Evolutionary conservation across 1,140 invertebrate genomes (phyloP).

Genomic region (Caerostris darwini): DNA sequence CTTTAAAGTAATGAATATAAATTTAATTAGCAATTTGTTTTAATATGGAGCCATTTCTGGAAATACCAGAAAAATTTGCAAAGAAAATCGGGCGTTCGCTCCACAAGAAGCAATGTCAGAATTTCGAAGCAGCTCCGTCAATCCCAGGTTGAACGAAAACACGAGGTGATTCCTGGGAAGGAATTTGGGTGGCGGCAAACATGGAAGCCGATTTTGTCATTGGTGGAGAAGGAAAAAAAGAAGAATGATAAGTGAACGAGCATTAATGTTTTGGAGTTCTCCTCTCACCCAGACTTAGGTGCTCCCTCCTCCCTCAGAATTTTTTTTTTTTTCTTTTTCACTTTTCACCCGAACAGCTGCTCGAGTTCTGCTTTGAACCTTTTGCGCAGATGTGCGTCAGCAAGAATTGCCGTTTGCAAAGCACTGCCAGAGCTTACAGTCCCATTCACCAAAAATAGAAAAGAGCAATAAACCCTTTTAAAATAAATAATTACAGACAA

Average conservation of each 20-base stretch:
- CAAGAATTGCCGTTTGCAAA: constrained; percentile 16
- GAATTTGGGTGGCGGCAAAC: background rate
- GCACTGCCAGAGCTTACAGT: background rate
- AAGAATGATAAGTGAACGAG: constrained; percentile 40
- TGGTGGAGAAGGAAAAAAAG: constrained; percentile 43
- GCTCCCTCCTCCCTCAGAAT: background rate
- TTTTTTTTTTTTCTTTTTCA: background rate
- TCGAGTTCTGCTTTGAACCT: constrained; percentile 23
- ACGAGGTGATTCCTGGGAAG: constrained; percentile 42
- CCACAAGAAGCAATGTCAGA: background rate
- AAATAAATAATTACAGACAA: background rate
- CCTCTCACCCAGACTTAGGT: background rate
- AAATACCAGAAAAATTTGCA: background rate
- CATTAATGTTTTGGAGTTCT: constrained; percentile 56
- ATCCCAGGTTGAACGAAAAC: constrained; percentile 1
- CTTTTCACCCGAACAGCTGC: constrained; percentile 66
- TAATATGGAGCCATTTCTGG: background rate
- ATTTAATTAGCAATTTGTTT: background rate
- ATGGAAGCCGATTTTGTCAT: constrained; percentile 42
- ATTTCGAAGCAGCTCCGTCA: background rate
- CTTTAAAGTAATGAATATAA: background rate
- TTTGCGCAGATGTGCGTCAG: constrained; percentile 56
- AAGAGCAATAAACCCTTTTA: constrained; percentile 36
- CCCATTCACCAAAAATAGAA: constrained; percentile 49
- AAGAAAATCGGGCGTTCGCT: background rate